These are phyloP conservation scores for Bugula neritina DNA, from an alignment of 2,888 invertebrate genomes.

Conservation along the genomic window DNA sequence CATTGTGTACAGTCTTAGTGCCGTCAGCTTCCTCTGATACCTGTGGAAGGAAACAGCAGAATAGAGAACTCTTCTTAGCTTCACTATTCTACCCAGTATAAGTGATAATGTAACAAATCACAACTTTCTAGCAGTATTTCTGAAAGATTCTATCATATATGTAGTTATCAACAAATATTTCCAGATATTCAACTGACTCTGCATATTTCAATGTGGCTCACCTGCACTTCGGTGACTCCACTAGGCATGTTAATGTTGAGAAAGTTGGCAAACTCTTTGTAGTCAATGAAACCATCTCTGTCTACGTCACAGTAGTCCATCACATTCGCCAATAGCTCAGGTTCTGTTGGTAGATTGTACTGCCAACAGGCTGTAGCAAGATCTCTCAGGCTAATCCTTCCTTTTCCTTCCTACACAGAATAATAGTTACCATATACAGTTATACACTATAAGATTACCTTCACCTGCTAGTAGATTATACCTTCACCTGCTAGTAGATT, in stretches of 20 bases:
- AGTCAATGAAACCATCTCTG: constrained; percentile 46
- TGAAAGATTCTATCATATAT: too few relatives aligned
- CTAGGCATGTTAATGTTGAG: constrained; percentile 51
- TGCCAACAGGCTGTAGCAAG: constrained; percentile 44
- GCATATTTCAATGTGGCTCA: too few relatives aligned
- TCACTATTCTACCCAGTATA: too few relatives aligned
- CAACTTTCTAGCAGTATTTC: too few relatives aligned
- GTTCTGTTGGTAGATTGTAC: constrained; percentile 47
- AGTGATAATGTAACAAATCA: too few relatives aligned
- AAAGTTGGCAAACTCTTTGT: constrained; percentile 51
- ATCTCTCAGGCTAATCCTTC: constrained; percentile 43
- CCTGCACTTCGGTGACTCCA: constrained; percentile 34
- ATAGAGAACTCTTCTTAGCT: too few relatives aligned
- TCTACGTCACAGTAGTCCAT: constrained; percentile 49
- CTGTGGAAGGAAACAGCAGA: too few relatives aligned
- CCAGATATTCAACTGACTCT: too few relatives aligned
- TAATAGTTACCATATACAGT: neutral
- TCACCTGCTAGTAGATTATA: too few relatives aligned
- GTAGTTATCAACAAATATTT: too few relatives aligned
- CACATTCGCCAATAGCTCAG: constrained; percentile 45
- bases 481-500: too few relatives aligned
- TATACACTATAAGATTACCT: neutral
- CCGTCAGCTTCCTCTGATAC: constrained; percentile 10
- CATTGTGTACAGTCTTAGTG: constrained; percentile 30
- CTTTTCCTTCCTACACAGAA: constrained; percentile 33